Evolutionary conservation across 2,888 invertebrate species (phyloP).

Genomic region (Proisotoma minuta): DNA sequence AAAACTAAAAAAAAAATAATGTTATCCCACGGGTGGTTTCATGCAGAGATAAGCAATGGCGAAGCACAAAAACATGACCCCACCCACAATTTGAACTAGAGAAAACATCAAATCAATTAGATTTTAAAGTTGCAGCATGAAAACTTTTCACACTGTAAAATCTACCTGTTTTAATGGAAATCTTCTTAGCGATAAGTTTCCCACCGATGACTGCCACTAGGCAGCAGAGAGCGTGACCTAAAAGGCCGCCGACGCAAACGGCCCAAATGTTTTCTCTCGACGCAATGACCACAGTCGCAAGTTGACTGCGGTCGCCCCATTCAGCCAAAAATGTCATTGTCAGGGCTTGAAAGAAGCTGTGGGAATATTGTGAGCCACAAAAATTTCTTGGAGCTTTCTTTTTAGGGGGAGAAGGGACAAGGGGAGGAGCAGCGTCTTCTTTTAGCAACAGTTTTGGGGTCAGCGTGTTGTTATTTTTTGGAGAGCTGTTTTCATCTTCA

Average conservation of each 20-base stretch:
- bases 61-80: conserved; percentile 89
- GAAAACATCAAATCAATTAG: conserved; percentile 49
- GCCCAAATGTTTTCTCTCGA: conserved; percentile 92
- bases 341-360: conserved; percentile 59
- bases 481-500: no score
- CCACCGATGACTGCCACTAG: conserved; percentile 95
- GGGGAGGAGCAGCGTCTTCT: conserved; percentile 17
- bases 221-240: conserved; percentile 94
- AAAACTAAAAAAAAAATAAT: no score
- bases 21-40: not conserved
- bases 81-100: conserved; percentile 93
- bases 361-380: conserved; percentile 33
- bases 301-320: conserved; percentile 97
- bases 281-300: conserved; percentile 94
- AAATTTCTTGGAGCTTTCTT: conserved; percentile 22
- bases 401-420: not conserved
- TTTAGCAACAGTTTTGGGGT: no score
- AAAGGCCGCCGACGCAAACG: conserved; percentile 84
- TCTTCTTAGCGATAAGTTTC: conserved; percentile 90
- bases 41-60: conserved; percentile 80
- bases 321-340: conserved; percentile 96
- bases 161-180: conserved; percentile 91
- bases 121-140: not conserved
- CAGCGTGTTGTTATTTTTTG: no score
- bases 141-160: conserved; percentile 13